Evolutionary conservation across 1,140 invertebrate genomes (phyloP), one percentile per base, ranked within the genome.

Genomic region (Drosophila tristis): DNA sequence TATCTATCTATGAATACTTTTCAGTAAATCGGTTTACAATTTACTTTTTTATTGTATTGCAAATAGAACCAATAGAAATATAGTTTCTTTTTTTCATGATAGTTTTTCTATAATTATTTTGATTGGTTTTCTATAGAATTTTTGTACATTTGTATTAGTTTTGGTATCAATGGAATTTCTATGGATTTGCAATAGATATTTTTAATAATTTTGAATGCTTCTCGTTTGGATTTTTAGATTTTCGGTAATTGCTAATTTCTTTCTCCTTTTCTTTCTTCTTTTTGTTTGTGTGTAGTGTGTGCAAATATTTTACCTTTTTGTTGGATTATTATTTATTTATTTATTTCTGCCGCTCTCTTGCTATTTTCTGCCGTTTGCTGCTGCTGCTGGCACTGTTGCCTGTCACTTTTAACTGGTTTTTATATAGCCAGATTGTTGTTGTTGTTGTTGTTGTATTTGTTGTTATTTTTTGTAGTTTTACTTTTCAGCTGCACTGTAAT

Each of bases 381-480:
- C 26, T 29, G 26, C 6, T 31, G 7, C 61, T 31, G 65, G 43
- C 66, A 62, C 50, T 57, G 66, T 57, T 73, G 75, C 79, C 84
- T 76, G 84, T 89, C 84, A 89, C 84, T 84, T 89, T 80, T 65
- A 89, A 89, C 84, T 89, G 84, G 84, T 89, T 89, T 87, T 74
- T 53, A 13, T 50, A 65, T 42, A 50, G 50, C 35, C 35, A 39
- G 35, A 39, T 11, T 5, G 11, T 39, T 35, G 49, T 53, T 50
- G 26, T 47, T 61, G 35, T 56, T 78, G 50, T 65, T 74, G 53
- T 61, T 76, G 9, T 68, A 57, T 61, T 59, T 74, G 53, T 61
- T 76, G 9, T 68, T 54, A 58, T 59, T 80, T 73, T 58, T 58
- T 66, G 61, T 48, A 73, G 65, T 78, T 67, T 87, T 81, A 86